Evolutionary conservation across 2,113 vertebrate species (phyloP), one percentile per base, ranked within the genome.

Genomic region (Onychorhynchus coronatus): DNA sequence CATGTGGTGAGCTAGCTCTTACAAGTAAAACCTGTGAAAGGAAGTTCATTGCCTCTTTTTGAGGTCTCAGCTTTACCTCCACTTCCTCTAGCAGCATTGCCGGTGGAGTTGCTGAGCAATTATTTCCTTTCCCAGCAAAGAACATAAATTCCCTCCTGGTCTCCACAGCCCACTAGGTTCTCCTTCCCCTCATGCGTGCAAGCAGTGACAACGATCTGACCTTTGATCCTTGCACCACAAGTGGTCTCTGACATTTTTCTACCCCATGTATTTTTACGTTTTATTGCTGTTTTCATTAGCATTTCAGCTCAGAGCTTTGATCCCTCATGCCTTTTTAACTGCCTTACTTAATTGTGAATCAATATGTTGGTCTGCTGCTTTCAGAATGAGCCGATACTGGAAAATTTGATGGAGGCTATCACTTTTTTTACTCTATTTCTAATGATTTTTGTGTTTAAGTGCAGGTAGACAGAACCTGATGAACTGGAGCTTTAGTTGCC

Each of bases 61-160:
- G 72, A 96, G 82, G 77, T 72, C 71, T 75, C 63, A 68, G 0
- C 73, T 58, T 74, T 81, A 77, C 58, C n/a, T 78, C 37, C 9
- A 5, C 79, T 96, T 96, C 94, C 88, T 89, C 67, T 93, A 35
- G 37, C 58, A 61, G 31, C 2, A 0, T n/a, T 71, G 78, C 75
- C 91, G 58, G 46, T 82, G 47, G 49, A 93, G 61, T 41, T 96
- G 84, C 88, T 96, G 92, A 95, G 59, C 70, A 89, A 94, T 92
- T 92, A 42, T 94, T 91, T 96, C 89, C 91, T 94, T 91, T 81
- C 94, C 82, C 90, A 86, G 4, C 75, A 67, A 86, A 88, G 85
- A 71, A 59, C 61, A 68, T 52, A 44, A 70, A 89, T 85, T 91
- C 82, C 50, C 52, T 94, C 53, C 71, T 89, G 61, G n/a, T 88